Percentiles rank a stretch among this genome's conserved stretches.
Conservation (phyloP, 2,113 vertebrate species). For the Atrichornis clamosus region DNA sequence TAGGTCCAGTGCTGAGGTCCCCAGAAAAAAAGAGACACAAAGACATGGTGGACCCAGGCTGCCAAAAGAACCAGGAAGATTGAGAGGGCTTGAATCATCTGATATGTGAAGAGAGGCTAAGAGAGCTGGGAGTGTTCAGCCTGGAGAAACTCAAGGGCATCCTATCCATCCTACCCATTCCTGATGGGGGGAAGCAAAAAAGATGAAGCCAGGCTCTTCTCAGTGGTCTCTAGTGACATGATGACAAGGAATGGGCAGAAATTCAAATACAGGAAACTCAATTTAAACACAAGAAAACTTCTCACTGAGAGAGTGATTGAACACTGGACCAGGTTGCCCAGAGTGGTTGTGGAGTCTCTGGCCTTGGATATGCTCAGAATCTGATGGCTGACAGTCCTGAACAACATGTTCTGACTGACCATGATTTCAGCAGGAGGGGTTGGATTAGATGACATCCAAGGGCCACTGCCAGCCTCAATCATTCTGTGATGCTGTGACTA, state of each 20-base stretch:
- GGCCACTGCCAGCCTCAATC: not conserved
- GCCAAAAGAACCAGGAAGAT: not conserved
- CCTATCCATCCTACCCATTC: not conserved
- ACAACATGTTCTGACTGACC: not conserved
- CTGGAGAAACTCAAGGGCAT: not conserved
- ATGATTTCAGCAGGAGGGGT: not conserved
- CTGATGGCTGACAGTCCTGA: not conserved
- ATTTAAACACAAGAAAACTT: not conserved
- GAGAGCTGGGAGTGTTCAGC: not conserved
- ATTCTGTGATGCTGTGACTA: not conserved
- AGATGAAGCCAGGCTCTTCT: not conserved
- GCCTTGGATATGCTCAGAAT: not conserved
- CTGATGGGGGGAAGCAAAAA: not conserved
- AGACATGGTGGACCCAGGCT: not conserved
- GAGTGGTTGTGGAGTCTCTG: not conserved
- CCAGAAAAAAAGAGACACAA: not conserved
- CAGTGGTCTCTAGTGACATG: not conserved
- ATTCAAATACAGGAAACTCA: not conserved
- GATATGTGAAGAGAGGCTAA: not conserved
- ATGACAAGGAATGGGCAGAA: not conserved
- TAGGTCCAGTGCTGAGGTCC: not conserved
- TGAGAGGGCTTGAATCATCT: not conserved
- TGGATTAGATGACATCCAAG: not conserved
- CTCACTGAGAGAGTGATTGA: not conserved
- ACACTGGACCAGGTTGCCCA: not conserved